These are phyloP conservation scores for Meiosimyza decipiens DNA, from an alignment of 2,888 invertebrate species.

Conservation along the genomic window DNA sequence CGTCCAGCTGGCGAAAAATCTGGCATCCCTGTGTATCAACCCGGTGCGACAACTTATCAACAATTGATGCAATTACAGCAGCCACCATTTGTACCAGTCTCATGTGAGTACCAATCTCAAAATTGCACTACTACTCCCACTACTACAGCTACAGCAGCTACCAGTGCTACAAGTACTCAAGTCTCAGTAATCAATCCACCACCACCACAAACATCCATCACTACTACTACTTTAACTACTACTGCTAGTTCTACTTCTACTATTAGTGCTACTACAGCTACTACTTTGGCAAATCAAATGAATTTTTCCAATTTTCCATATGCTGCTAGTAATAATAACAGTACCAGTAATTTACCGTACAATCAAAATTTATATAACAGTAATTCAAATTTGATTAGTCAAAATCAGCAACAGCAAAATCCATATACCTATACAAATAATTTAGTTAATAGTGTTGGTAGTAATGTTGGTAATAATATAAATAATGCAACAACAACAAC, in stretches of 20 bases:
- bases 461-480: constrained; percentile 10
- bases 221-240: constrained; percentile 26
- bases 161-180: constrained; percentile 31
- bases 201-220: constrained; percentile 36
- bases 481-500: constrained; percentile 22
- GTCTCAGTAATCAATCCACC: constrained; percentile 39
- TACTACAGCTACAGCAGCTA: constrained; percentile 48
- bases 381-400: constrained; percentile 23
- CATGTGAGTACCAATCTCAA: constrained; percentile 87
- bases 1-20: constrained; percentile 97
- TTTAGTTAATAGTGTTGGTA: constrained; percentile 22
- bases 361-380: constrained; percentile 24
- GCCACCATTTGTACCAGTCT: constrained; percentile 97
- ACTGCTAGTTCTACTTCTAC: constrained; percentile 39
- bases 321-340: constrained; percentile 44
- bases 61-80: constrained; percentile 93
- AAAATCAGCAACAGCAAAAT: constrained; percentile 1
- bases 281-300: constrained; percentile 26
- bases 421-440: constrained; percentile 2
- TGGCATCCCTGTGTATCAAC: constrained; percentile 95
- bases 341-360: constrained; percentile 8
- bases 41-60: constrained; percentile 90
- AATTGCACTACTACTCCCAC: constrained; percentile 51
- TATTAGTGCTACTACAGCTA: constrained; percentile 12
- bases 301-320: constrained; percentile 5